Base-by-base conservation (phyloP, 2,888 invertebrate genomes). In the Boloria euphrosyne region DNA sequence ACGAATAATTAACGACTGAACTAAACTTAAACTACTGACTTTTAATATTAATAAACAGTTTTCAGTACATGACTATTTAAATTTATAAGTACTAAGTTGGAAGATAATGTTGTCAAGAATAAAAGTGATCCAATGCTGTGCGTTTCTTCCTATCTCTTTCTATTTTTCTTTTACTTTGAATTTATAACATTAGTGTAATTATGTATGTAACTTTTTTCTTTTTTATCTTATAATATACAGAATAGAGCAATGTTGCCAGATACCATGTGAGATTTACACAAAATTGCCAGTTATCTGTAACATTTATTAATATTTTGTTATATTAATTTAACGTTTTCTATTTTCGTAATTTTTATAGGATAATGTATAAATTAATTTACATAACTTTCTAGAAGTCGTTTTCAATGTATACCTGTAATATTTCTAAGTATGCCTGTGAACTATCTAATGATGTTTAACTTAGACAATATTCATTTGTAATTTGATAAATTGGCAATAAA, bases 1-100 rank as follows among this genome's bases (percentile, higher is more conserved):
- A 67, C 61, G 53, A 71, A 69, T 66, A 54, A 64, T 38, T 38
- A 57, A 75, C 72, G 83, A 85, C 84, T 84, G 85, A 85, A 74
- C 70, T 76, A 80, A 79, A 77, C 76, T 70, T 73, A 75, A 75
- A 73, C 72, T 82, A 86, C 83, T 85, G 85, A 86, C 76, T 38
- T 14, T 49, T 50, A 27, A n/a, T 47, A 57, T 47, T 16, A 14
- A 16, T 47, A 16, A 16, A 6, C 18, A 18, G 10, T 38, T 38
- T 38, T 38, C 31, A 10, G 16, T 22, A 53, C 4, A 43, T 10
- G 7, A 57, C 6, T 18, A 18, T 18, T 17, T 44, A 14, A 44
- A 22, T n/a, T 13, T 4, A 7, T 10, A 0, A 27, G 13, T 17
- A 43, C 18, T 57, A 31, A 13, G 10, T 16, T 27, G 13, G 4